These are phyloP conservation scores for Rhopalosiphum nymphaeae DNA, from an alignment of 2,888 invertebrate genomes.

Conservation along the genomic window DNA sequence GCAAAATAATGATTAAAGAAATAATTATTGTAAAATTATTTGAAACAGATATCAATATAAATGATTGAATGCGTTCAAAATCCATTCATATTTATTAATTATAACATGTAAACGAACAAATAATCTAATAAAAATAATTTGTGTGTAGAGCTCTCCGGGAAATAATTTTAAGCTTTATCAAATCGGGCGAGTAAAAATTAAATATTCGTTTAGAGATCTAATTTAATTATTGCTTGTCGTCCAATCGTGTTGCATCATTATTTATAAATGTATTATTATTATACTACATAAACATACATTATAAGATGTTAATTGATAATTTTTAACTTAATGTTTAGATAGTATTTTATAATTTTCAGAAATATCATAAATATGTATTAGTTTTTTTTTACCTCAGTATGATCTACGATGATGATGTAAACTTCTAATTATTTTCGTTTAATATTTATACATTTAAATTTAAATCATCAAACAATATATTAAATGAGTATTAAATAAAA, in stretches of 20 bases:
- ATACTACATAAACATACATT: not conserved
- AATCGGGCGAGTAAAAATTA: not conserved
- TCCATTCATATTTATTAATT: not conserved
- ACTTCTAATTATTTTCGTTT: not conserved
- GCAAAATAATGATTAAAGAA: not conserved
- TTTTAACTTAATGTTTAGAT: not conserved
- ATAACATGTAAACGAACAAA: not conserved
- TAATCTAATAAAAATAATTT: not conserved
- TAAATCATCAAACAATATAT: not conserved
- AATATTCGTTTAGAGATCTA: not conserved
- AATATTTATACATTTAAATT: not conserved
- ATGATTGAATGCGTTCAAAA: not conserved
- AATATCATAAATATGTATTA: not conserved
- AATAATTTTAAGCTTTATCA: not conserved
- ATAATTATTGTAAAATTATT: not conserved
- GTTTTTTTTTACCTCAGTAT: not conserved
- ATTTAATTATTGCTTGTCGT: not conserved
- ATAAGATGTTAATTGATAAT: not conserved
- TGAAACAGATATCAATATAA: not conserved
- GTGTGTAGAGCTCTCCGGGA: too few species aligned
- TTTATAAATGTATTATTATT: slow-evolving; percentile 1
- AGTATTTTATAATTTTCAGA: not conserved
- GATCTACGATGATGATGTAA: not conserved
- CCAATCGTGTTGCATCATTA: not conserved
- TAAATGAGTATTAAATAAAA: not conserved